Base-by-base conservation (phyloP, 1,140 invertebrate species). In the Euwallacea similis region DNA sequence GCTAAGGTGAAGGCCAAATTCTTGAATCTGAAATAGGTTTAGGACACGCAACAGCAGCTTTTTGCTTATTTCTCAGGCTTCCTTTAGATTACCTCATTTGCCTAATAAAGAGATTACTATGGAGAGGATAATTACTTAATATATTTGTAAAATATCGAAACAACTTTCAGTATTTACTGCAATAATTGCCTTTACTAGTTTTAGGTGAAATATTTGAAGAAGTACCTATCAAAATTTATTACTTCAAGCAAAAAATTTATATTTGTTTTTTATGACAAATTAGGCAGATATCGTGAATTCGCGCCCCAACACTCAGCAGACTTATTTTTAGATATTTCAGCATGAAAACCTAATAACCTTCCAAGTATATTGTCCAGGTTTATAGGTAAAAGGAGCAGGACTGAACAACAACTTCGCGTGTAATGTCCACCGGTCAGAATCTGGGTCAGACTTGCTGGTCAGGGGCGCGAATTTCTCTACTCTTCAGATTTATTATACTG, bases 271-370 rank as follows among this genome's bases (percentile, higher is more conserved):
- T 50, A 47, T 47, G 9, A 50, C 46, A 50, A 50, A 50, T 13
- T 47, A 50, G 46, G 21, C 21, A 33, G 4, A 33, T 33, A 33
- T 33, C 21, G 21, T 33, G 21, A 33, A 33, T 33, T 33, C 4
- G 21, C 21, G 4, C 21, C 4, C 21, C 6, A 13, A 50, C 46
- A 7, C 9, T 50, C 46, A 11, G 13, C 9, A 50, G 43, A 43
- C n/a, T 11, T 54, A 54, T 65, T 54, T 55, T 66, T 56, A 41
- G n/a, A 42, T 33, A 15, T 56, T 66, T n/a, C 15, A 66, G 53
- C 64, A 66, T 66, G 50, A 66, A 66, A 66, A 66, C 64, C 64
- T 16, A 66, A 56, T 66, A 66, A 66, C 64, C 64, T 66, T 66
- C n/a, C 7, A 46, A 11, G 42, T 66, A 43, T 15, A 66, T 64